A percentile compares a stretch with the other conserved stretches of the same genome.
These are phyloP conservation scores for Sciurus carolinensis DNA, from an alignment of 2,797 vertebrate species.

Conservation along the genomic window DNA sequence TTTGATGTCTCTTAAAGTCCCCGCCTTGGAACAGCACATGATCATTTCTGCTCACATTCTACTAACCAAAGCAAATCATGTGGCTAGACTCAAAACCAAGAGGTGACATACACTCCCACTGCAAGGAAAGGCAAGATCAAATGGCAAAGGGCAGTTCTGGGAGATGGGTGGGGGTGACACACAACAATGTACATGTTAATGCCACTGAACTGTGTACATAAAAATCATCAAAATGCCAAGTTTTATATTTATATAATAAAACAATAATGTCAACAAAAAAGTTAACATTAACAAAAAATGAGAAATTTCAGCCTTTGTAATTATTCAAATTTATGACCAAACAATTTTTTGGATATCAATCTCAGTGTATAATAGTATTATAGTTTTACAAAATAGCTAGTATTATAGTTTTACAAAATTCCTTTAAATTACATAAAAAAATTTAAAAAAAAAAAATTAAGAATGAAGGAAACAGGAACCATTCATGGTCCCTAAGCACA, in stretches of 20 bases:
- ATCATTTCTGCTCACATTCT: not conserved
- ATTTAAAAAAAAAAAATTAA: too few species aligned
- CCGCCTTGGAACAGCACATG: not conserved
- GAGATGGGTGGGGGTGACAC: not conserved
- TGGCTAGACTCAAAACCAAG: not conserved
- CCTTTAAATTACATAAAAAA: not conserved
- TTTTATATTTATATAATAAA: not conserved
- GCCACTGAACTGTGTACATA: not conserved
- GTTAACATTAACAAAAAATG: too few species aligned
- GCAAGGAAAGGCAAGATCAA: not conserved
- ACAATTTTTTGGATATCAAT: not conserved
- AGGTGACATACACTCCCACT: not conserved
- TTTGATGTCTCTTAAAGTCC: not conserved
- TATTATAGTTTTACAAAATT: not conserved
- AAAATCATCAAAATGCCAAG: not conserved
- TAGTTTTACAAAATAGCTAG: not conserved
- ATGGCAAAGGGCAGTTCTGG: not conserved
- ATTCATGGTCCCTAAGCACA: not conserved
- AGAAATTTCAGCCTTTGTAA: too few species aligned
- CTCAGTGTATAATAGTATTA: not conserved
- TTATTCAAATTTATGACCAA: too few species aligned
- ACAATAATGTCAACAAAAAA: too few species aligned
- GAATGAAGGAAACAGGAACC: too few species aligned
- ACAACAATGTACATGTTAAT: not conserved
- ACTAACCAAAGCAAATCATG: not conserved